A percentile compares a stretch with the other conserved stretches of the same genome.
Evolutionary conservation across 2,797 vertebrate genomes (phyloP).

Genomic region (Varecia variegata): DNA sequence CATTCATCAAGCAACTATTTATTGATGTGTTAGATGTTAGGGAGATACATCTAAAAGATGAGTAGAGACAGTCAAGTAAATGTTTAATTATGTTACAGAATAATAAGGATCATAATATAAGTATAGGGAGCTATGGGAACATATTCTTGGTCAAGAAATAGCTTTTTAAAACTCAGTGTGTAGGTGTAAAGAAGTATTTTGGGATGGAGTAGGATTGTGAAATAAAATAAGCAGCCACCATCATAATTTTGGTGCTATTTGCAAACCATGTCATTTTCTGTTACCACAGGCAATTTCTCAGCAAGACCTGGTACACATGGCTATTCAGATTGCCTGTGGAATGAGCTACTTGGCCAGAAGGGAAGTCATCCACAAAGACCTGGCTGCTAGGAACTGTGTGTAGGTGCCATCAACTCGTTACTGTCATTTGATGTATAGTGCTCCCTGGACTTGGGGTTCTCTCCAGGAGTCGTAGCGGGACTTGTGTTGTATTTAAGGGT

Average conservation of each 20-base stretch:
- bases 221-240: neutral
- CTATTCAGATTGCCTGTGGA: conserved; percentile 98
- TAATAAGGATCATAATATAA: neutral
- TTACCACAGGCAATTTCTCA: conserved; percentile 94
- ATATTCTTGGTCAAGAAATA: conserved; percentile 1
- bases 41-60: neutral
- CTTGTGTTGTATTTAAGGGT: neutral
- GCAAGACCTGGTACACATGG: conserved; percentile 98
- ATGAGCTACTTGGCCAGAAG: conserved; percentile 98
- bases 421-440: neutral
- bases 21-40: neutral
- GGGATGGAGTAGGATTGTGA: neutral
- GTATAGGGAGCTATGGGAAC: neutral
- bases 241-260: neutral
- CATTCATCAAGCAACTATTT: neutral
- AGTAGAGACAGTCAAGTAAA: neutral
- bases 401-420: conserved; percentile 85
- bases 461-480: neutral
- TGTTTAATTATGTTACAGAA: neutral
- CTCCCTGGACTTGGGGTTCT: neutral
- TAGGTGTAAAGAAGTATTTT: neutral
- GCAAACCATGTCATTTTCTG: conserved; percentile 56
- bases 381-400: conserved; percentile 99
- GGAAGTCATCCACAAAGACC: conserved; percentile 99
- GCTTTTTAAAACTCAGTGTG: neutral